A percentile compares a stretch with the other conserved stretches of the same genome.
Evolutionary conservation across 2,888 invertebrate species (phyloP).

Genomic region (Zaprionus obscuricornis): DNA sequence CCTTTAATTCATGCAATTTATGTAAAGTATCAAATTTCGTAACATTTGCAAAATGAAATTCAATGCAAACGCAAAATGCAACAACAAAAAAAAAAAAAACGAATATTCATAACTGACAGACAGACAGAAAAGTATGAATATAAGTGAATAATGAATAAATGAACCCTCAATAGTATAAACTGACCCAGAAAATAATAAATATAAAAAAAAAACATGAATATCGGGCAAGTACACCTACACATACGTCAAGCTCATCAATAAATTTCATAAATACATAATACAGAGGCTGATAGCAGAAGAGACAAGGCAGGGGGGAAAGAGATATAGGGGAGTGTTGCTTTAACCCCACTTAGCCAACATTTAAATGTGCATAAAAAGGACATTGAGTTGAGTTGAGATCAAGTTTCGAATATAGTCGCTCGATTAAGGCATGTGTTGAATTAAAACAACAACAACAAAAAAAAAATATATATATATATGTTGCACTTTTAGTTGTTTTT

Average conservation of each 20-base stretch:
- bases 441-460: conserved; percentile 63
- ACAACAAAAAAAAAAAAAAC: too few relatives aligned
- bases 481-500: conserved; percentile 69
- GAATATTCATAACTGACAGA: conserved; percentile 40
- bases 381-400: conserved; percentile 60
- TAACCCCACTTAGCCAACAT: conserved; percentile 67
- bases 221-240: not conserved
- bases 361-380: conserved; percentile 57
- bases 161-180: conserved; percentile 41
- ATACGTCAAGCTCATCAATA: conserved; percentile 39
- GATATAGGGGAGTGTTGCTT: conserved; percentile 14
- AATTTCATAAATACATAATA: conserved; percentile 22
- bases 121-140: conserved; percentile 47
- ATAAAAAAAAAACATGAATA: conserved; percentile 1
- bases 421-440: conserved; percentile 82
- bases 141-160: conserved; percentile 27
- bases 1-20: conserved; percentile 46
- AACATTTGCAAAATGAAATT: conserved; percentile 71
- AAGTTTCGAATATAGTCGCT: conserved; percentile 52
- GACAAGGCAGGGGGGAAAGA: too few relatives aligned
- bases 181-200: conserved; percentile 31
- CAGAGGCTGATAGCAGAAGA: conserved; percentile 10
- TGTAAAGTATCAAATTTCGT: conserved; percentile 59
- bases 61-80: conserved; percentile 51
- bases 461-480: conserved; percentile 41